Base-by-base conservation (phyloP, 2,797 vertebrate genomes). In the Xenops minutus region DNA sequence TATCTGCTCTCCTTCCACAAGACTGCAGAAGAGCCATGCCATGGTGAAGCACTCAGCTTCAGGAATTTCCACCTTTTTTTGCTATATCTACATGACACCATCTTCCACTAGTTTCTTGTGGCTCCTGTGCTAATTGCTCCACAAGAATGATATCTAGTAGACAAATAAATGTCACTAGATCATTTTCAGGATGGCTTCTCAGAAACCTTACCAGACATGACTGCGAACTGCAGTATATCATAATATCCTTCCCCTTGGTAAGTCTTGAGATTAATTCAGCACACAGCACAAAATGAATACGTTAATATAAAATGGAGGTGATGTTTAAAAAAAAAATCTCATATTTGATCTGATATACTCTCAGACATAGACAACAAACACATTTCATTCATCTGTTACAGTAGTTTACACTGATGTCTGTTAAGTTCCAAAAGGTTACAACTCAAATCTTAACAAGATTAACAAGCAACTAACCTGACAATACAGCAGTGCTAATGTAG, bases 41-140 rank as follows among this genome's bases (percentile, higher is more conserved):
- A 67, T 4, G 3, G 23, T 58, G 49, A 82, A 85, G 43, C 27
- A 73, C 13, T 76, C 36, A n/a, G 74, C 55, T 74, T 85, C 66
- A 61, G 55, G 48, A 36, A 36, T 19, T 76, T 21, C 51, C 10
- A 61, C 16, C 3, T n/a, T 63, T 49, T 52, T 68, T 17, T 52
- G 1, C 21, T 32, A 12, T 13, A 4, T 37, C 79, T 52, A 62
- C 20, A 23, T 1, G 9, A 32, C 36, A 88, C 0, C 0, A 7
- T 76, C 32, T 71, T 69, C 19, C 27, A 19, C 14, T 73, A 29
- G 19, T 30, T 63, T 79, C 63, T n/a, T 23, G 43, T 27, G 29
- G 34, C 11, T 68, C 19, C 67, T 68, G 16, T 36, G 41, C 55
- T 43, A 73, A 37, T 37, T 73, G 37, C 34, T 80, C 44, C 27